A percentile compares a stretch with the other conserved stretches of the same genome.
Conservation (phyloP, 2,113 vertebrate species). For the Heterocephalus glaber region DNA sequence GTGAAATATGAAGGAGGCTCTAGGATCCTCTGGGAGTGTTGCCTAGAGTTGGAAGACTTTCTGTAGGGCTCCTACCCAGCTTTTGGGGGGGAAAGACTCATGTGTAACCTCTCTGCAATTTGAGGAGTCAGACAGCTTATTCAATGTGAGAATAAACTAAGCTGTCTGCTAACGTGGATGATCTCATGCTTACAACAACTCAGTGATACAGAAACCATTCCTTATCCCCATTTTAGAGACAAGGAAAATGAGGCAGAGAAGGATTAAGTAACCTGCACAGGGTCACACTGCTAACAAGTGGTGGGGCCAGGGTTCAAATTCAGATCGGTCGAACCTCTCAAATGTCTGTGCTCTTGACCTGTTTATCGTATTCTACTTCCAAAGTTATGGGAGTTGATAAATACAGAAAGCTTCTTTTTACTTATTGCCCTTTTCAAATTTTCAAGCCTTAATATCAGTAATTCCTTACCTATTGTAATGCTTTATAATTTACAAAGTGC, state of each 20-base stretch:
- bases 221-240: conserved; percentile 28
- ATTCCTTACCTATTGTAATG: conserved; percentile 33
- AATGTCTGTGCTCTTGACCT: background rate
- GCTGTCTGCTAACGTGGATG: background rate
- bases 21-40: conserved; percentile 55
- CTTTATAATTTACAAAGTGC: background rate
- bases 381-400: background rate
- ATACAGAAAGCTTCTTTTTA: background rate
- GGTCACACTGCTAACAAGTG: background rate
- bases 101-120: background rate
- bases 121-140: conserved; percentile 4
- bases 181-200: background rate
- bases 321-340: conserved; percentile 19
- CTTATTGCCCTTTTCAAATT: conserved; percentile 15
- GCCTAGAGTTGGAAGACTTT: conserved; percentile 66
- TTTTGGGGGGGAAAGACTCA: background rate
- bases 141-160: background rate
- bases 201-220: background rate
- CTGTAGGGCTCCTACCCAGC: conserved; percentile 50
- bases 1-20: conserved; percentile 69
- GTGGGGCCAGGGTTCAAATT: conserved; percentile 18
- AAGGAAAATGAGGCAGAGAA: background rate
- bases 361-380: background rate
- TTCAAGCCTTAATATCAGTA: background rate
- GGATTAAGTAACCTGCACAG: background rate